Base-by-base conservation (phyloP, 2,797 vertebrate genomes). In the Sebastes matsubarae region DNA sequence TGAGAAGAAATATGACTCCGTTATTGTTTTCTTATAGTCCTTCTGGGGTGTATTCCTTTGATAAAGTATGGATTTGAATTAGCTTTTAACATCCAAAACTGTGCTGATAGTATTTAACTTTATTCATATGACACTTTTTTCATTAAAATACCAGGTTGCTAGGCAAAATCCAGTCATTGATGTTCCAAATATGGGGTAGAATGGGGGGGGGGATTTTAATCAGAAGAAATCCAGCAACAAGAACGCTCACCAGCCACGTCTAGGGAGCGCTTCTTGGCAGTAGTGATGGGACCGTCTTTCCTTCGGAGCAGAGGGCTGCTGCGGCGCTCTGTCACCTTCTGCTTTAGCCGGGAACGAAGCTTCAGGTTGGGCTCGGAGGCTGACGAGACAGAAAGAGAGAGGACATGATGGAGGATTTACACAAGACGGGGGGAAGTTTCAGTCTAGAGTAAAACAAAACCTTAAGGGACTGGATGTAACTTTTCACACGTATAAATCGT, bases 341-440 rank as follows among this genome's bases (percentile, higher is more conserved):
- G 98, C 94, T 99, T 99, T 92, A 99, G 96, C 77, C 97, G 92
- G 71, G 98, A 99, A 20, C 98, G 96, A 57, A 99, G 92, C 88
- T 99, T 99, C 89, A 99, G 94, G 88, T 99, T 99, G 91, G 98
- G 98, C 87, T 99, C 98, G 24, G 98, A 99, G 1, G 98, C 98
- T 99, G 93, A 25, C 1, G 25, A 69, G 58, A 50, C 13, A 80
- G 8, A 83, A 52, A 81, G 4, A 83, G 55, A 82, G 4, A 54
- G 11, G 13, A 42, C 18, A 61, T 5, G 5, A 63, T 5, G 24
- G 34, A 55, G 14, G 46, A 54, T 52, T 42, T 46, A 65, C 4
- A 16, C 13, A 13, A 20, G 61, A 75, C 5, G 11, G 16, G 10
- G 13, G 64, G 12, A 7, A 36, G 18, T 67, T 72, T 75, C 13